A percentile compares a stretch with the other conserved stretches of the same genome.
These are phyloP conservation scores for Platygyra sinensis DNA, from an alignment of 64 coral and sea anemone species.

Conservation along the genomic window DNA sequence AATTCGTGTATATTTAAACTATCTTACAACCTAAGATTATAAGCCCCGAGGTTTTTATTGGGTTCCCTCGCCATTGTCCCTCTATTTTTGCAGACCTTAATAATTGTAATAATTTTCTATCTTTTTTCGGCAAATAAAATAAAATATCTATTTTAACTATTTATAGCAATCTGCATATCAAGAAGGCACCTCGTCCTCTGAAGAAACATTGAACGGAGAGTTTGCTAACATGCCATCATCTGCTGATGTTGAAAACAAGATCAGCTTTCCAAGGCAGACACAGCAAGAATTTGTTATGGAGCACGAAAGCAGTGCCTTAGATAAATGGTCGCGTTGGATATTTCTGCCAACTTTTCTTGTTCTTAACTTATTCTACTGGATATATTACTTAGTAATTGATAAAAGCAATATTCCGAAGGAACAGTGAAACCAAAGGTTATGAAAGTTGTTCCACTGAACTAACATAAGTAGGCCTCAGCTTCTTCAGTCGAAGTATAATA, in stretches of 20 bases:
- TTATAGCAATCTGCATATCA: not conserved
- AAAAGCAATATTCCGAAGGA: not conserved
- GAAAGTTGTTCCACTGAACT: not conserved
- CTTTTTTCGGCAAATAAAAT: no score
- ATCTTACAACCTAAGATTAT: no score
- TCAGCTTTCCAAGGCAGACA: not conserved
- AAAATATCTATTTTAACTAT: no score
- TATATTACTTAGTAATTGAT: conserved; percentile 43
- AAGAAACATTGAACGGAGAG: not conserved
- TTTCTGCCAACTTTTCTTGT: conserved; percentile 21
- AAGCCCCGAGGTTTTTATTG: no score
- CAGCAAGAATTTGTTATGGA: not conserved
- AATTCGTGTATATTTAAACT: no score
- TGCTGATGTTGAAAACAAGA: not conserved
- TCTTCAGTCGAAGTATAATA: no score
- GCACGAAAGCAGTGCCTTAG: not conserved
- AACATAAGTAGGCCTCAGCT: no score
- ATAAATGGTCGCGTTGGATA: conserved; percentile 6
- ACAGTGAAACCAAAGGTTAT: not conserved
- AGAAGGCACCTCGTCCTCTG: not conserved
- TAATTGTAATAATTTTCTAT: no score
- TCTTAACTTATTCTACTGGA: conserved; percentile 19
- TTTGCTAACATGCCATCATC: not conserved
- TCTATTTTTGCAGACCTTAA: no score
- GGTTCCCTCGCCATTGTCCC: no score